Base-by-base conservation (phyloP, 2,113 vertebrate species). In the Gymnorhina tibicen region DNA sequence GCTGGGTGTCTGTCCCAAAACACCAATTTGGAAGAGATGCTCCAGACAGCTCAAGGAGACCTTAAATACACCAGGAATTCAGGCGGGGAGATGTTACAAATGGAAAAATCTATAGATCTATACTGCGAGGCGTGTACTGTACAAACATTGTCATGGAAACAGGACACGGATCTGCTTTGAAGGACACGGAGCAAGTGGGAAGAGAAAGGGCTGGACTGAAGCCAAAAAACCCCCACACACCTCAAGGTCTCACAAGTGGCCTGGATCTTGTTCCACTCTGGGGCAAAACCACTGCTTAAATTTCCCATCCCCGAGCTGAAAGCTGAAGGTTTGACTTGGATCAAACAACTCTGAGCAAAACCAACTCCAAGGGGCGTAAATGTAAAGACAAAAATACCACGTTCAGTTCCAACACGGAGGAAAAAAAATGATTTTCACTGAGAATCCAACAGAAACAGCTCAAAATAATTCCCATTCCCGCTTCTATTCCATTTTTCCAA, bases 101-200 rank as follows among this genome's bases (percentile, higher is more conserved):
- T 47, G 27, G 44, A 59, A 58, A 94, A 95, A 80, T 50, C 86
- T 39, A 89, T 58, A 70, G 3, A 46, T 60, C 60, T 52, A 39
- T 5, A 18, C 26, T 28, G 23, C 42, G 21, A 59, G 41, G 49
- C 53, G 37, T 28, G 76, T 52, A 32, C 87, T 93, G 91, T 70
- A 81, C 80, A 95, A 97, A 95, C 4, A 93, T 97, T 92, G 96
- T 89, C 97, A 97, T 97, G 93, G 97, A 95, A 97, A 98, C 97
- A 53, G 73, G 85, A 81, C 53, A 94, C 37, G 50, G 72, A 41
- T 69, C 64, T 91, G 62, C 84, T 94, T 76, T 50, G 35, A 55
- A 97, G 93, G 93, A 77, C 92, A 63, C 7, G 0, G 67, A 86
- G 49, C 24, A 20, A 41, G 47, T 4, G 7, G 76, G 23, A 33